A percentile compares a stretch with the other conserved stretches of the same genome.
Conservation (phyloP, 1,140 invertebrate species). For the Cardiocondyla obscurior region DNA sequence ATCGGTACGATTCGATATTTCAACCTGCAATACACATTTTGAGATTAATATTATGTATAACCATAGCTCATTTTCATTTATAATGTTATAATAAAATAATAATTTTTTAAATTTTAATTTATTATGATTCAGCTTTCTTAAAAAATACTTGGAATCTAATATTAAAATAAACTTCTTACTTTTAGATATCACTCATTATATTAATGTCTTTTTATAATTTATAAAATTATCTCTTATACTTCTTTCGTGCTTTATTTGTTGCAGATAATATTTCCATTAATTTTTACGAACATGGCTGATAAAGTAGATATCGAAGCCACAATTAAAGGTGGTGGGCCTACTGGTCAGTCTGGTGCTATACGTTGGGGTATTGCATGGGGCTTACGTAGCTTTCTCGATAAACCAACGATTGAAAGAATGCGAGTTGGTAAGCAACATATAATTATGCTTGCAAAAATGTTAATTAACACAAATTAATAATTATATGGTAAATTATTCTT, state of each 20-base stretch:
- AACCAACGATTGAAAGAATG: constrained; percentile 92
- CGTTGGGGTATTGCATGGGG: constrained; percentile 93
- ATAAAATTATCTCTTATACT: not conserved
- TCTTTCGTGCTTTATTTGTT: constrained; percentile 71
- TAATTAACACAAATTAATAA: not conserved
- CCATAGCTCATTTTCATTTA: not conserved
- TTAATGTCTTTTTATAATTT: not conserved
- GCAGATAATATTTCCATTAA: constrained; percentile 93
- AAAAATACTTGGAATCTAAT: not conserved
- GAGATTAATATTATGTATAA: not conserved
- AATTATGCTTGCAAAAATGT: not conserved
- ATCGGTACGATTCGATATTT: not conserved
- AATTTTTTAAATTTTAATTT: not conserved
- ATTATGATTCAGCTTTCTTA: not conserved
- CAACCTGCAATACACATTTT: not conserved
- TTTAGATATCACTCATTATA: not conserved
- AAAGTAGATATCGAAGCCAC: constrained; percentile 93
- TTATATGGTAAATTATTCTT: constrained; percentile 7
- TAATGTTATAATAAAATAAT: not conserved
- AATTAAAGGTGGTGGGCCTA: constrained; percentile 88
- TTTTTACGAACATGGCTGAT: constrained; percentile 90
- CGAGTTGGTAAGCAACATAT: constrained; percentile 88
- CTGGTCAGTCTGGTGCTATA: constrained; percentile 92
- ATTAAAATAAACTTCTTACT: not conserved
- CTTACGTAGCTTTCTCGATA: constrained; percentile 92